phyloP scores from a whole-genome alignment of 1,140 invertebrate species.

The Saxidomus purpurata region DNA sequence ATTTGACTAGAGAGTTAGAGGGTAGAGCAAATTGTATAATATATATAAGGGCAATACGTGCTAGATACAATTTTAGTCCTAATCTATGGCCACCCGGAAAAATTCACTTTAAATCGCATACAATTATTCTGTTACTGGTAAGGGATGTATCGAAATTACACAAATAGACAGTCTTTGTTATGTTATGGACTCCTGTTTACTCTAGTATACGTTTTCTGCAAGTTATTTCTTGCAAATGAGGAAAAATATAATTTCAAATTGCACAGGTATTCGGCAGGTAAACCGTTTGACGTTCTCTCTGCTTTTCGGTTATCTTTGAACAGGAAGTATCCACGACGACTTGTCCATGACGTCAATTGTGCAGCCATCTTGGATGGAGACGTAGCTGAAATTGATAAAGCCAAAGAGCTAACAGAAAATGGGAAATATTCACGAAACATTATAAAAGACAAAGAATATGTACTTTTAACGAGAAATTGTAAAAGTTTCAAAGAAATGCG shows the following conservation, averaged over 20 bases:
- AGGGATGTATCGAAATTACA: no score
- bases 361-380: slow-evolving; percentile 26
- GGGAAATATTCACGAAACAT: not conserved
- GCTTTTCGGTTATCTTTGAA: not conserved
- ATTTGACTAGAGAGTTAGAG: no score
- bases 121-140: no score
- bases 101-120: no score
- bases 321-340: not conserved
- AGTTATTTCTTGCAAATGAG: not conserved
- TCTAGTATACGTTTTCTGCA: not conserved
- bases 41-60: no score
- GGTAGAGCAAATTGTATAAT: no score
- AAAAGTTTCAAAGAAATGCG: slow-evolving; percentile 8
- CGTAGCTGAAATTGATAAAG: slow-evolving; percentile 7
- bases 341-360: slow-evolving; percentile 38
- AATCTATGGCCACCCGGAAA: no score
- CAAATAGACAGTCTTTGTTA: not conserved
- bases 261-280: not conserved
- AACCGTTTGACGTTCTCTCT: not conserved
- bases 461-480: slow-evolving; percentile 45
- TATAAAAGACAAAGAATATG: slow-evolving; percentile 42
- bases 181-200: not conserved
- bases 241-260: not conserved
- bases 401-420: slow-evolving; percentile 3
- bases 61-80: no score